A percentile compares a stretch with the other conserved stretches of the same genome.
Evolutionary conservation across 2,888 invertebrate species (phyloP).

Genomic region (Cosmopolites sordidus): DNA sequence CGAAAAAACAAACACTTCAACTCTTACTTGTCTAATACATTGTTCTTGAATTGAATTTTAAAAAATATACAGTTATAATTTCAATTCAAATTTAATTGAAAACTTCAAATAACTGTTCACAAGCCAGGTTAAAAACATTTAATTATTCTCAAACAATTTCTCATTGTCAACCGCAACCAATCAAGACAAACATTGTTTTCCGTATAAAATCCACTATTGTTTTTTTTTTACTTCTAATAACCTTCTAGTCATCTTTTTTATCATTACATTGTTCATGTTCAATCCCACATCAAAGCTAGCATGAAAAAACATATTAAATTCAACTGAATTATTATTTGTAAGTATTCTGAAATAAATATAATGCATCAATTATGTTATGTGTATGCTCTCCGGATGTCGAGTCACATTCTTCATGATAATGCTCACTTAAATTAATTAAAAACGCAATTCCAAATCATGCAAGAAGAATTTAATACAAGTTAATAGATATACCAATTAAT

Average conservation of each 20-base stretch:
- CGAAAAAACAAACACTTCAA: too few relatives aligned
- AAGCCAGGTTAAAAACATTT: too few relatives aligned
- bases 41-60: too few relatives aligned
- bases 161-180: neutral
- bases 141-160: neutral
- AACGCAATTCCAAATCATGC: neutral
- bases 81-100: too few relatives aligned
- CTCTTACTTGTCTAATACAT: too few relatives aligned
- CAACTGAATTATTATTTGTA: neutral
- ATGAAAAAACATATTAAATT: neutral
- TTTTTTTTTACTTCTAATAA: neutral
- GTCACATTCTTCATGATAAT: neutral
- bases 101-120: too few relatives aligned
- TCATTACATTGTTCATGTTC: neutral
- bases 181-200: neutral
- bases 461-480: too few relatives aligned
- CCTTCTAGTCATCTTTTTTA: neutral
- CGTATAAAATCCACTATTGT: neutral
- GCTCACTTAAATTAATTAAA: neutral
- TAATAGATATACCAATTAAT: too few relatives aligned
- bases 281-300: neutral
- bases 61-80: too few relatives aligned
- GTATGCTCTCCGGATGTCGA: constrained; percentile 2
- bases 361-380: constrained; percentile 2
- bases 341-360: neutral